Evolutionary conservation across 1,140 invertebrate species (phyloP).

Genomic region (Pissodes strobi): DNA sequence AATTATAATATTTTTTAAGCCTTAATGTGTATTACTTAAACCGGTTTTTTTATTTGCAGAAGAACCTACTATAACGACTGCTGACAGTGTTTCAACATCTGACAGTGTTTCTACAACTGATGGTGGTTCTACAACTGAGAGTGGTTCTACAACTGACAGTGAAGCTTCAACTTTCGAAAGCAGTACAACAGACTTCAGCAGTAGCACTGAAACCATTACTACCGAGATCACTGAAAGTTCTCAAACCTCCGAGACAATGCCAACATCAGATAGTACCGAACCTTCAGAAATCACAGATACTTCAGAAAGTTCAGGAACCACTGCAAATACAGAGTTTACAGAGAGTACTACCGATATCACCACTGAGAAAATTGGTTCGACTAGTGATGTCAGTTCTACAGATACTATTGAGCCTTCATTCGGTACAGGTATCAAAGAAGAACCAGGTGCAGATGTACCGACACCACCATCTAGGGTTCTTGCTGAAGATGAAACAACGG

Average conservation of each 20-base stretch:
- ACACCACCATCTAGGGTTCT: conserved; percentile 31
- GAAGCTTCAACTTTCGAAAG: neutral
- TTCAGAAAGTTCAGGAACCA: neutral
- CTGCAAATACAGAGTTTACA: too few species aligned
- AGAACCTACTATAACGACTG: neutral
- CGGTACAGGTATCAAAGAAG: neutral
- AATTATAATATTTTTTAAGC: neutral
- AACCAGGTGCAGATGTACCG: conserved; percentile 36
- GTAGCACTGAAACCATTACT: conserved; percentile 15
- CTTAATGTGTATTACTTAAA: neutral
- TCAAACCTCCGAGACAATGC: conserved; percentile 29
- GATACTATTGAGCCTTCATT: neutral
- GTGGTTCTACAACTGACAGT: conserved; percentile 4
- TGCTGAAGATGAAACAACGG: conserved; percentile 6
- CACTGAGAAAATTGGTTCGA: neutral
- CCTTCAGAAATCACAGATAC: conserved; percentile 11
- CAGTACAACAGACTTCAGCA: conserved; percentile 23
- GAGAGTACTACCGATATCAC: conserved; percentile 4
- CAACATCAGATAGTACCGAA: conserved; percentile 32
- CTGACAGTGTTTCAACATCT: neutral
- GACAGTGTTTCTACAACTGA: neutral
- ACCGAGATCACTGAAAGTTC: conserved; percentile 26
- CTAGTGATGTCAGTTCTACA: neutral
- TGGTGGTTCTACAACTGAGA: conserved; percentile 3
- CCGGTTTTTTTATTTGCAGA: too few species aligned